Conservation (phyloP, 2,797 vertebrate genomes). For the Hydrolagus colliei region DNA sequence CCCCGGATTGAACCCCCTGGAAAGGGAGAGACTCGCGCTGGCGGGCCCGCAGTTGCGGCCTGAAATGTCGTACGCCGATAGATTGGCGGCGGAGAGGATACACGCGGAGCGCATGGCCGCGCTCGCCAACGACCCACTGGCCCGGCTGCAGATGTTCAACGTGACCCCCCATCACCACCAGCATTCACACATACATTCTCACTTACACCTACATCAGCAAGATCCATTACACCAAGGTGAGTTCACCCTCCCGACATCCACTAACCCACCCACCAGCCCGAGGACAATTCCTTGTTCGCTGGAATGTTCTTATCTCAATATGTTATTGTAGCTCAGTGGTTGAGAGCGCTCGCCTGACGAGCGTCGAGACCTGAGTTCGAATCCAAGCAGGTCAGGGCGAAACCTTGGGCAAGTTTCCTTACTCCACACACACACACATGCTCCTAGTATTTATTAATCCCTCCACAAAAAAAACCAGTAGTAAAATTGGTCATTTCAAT, state of each 20-base stretch:
- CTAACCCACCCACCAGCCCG: neutral
- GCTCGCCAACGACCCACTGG: conserved; percentile 89
- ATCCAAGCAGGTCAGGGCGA: no score
- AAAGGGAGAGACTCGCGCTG: conserved; percentile 87
- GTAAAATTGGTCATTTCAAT: no score
- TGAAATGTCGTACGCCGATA: conserved; percentile 93
- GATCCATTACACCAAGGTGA: conserved; percentile 97
- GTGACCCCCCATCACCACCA: conserved; percentile 98
- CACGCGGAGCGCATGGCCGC: conserved; percentile 94
- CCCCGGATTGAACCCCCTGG: conserved; percentile 85
- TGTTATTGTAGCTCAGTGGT: no score
- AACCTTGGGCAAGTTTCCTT: no score
- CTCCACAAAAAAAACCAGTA: no score
- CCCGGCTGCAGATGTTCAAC: conserved; percentile 98
- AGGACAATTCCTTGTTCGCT: no score
- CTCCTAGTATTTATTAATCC: no score
- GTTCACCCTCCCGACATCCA: conserved; percentile 30
- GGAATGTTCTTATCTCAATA: no score
- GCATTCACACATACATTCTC: conserved; percentile 97
- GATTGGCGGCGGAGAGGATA: conserved; percentile 89
- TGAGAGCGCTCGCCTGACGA: no score
- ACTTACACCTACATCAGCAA: conserved; percentile 97
- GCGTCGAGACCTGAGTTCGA: no score
- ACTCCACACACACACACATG: no score
- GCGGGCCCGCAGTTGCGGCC: conserved; percentile 86